Base-by-base conservation (phyloP, 1,140 invertebrate genomes). In the Drosophila prosaltans region DNA sequence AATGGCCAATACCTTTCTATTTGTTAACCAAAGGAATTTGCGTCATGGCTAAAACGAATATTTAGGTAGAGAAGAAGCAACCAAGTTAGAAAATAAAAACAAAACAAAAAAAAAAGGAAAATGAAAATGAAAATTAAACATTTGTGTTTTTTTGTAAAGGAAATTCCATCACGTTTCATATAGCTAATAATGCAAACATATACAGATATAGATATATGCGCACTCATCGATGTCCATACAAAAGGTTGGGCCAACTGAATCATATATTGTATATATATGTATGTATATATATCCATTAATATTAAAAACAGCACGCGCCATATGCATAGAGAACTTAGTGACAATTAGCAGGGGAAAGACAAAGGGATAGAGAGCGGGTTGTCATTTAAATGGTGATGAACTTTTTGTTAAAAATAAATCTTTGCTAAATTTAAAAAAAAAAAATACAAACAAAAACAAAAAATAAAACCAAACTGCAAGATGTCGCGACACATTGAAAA, bases 401-500 rank as follows among this genome's bases (percentile, higher is more conserved):
- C 72, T 77, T 78, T 85, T 51, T 75, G 67, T 78, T 78, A 73
- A 68, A 88, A 70, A 88, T 86, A 85, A 72, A 69, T 68, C 40
- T 16, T n/a, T n/a, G 67, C 84, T 86, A 86, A 83, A 86, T 71
- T 86, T 86, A 86, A 36, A 36, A 4, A 36, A 36, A n/a, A n/a
- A n/a, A n/a, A n/a, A n/a, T n/a, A n/a, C n/a, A 36, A 6, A 36
- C 3, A 36, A 30, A 30, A 30, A 30, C 2, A 30, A 30, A 4
- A 30, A 30, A 4, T 3, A 30, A 32, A 32, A 40, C 68, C 16
- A 16, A 16, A 16, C 62, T 54, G 26, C 68, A 72, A 88, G 79
- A 82, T 75, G 83, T 78, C 83, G 80, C 84, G 83, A 89, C 83
- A 69, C 81, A 86, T 81, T 81, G 77, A 65, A 66, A 63, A 78